Conservation (phyloP, 2,888 invertebrate genomes). For the Clunio marinus region DNA sequence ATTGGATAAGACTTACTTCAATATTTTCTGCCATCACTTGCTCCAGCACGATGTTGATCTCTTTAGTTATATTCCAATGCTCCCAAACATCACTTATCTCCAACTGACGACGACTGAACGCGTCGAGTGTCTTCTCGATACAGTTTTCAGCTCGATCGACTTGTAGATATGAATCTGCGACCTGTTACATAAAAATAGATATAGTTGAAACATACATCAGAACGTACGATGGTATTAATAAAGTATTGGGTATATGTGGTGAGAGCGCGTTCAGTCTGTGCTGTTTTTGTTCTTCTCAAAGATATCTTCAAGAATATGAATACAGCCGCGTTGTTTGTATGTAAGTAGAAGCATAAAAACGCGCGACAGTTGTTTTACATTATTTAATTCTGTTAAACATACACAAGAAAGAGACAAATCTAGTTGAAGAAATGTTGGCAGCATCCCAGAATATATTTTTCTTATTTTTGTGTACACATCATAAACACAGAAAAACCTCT, state of each 20-base stretch:
- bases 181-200: conserved; percentile 52
- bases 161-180: conserved; percentile 66
- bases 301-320: not conserved
- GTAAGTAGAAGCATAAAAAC: conserved; percentile 24
- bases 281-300: not conserved
- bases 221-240: conserved; percentile 9
- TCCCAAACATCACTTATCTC: conserved; percentile 66
- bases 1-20: conserved; percentile 54
- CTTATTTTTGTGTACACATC: conserved; percentile 33
- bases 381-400: not conserved
- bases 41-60: conserved; percentile 53
- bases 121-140: conserved; percentile 65
- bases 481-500: not conserved
- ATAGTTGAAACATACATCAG: conserved; percentile 41
- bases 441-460: not conserved
- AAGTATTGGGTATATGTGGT: not conserved
- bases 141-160: conserved; percentile 61
- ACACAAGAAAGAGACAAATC: conserved; percentile 1
- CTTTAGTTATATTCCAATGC: conserved; percentile 62
- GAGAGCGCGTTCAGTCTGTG: not conserved
- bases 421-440: conserved; percentile 20
- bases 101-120: conserved; percentile 61
- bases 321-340: not conserved
- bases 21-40: conserved; percentile 61
- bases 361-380: conserved; percentile 31